Percentiles rank a stretch among this genome's conserved stretches.
These are phyloP conservation scores for Trachelus tabidus DNA, from an alignment of 2,888 invertebrate species.

Conservation along the genomic window DNA sequence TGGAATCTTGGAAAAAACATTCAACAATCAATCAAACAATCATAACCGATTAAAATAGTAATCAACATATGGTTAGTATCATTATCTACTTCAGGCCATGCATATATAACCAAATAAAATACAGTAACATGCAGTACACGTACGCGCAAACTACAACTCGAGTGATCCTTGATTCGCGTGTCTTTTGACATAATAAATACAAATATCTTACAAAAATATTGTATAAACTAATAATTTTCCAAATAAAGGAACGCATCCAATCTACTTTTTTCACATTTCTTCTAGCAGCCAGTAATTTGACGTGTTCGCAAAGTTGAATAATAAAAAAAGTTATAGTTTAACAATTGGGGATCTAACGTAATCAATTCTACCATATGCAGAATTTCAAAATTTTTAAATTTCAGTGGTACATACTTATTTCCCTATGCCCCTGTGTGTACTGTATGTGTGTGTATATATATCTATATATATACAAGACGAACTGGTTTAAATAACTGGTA, in stretches of 20 bases:
- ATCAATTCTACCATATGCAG: neutral
- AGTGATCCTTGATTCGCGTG: neutral
- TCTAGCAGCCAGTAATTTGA: neutral
- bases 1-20: conserved; percentile 57
- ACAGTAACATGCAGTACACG: neutral
- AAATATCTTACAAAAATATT: neutral
- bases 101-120: conserved; percentile 17
- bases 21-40: conserved; percentile 23
- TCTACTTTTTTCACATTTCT: neutral
- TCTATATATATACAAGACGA: neutral
- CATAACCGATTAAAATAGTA: neutral
- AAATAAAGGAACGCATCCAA: neutral
- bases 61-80: neutral
- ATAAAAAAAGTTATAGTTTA: neutral
- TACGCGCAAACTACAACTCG: neutral
- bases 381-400: neutral
- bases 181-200: neutral
- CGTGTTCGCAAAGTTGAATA: neutral
- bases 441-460: neutral
- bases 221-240: neutral
- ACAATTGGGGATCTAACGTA: neutral
- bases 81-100: conserved; percentile 21
- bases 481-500: neutral
- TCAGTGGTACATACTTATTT: neutral
- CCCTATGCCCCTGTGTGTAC: neutral